Evolutionary conservation across 2,797 vertebrate species (phyloP).

Genomic region (Eospalax fontanierii): DNA sequence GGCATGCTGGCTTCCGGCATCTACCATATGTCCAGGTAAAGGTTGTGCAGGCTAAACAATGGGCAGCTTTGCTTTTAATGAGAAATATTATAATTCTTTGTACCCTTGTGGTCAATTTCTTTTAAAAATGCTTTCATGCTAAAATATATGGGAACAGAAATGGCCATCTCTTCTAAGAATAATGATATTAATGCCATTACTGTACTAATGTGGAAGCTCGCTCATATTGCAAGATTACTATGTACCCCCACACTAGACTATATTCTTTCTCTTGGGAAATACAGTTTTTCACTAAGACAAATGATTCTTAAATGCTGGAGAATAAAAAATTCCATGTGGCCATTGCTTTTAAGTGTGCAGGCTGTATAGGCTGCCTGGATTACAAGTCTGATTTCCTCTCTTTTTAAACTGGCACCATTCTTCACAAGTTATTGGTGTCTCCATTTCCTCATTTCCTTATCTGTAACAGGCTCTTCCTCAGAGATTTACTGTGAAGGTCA

Average conservation of each 20-base stretch:
- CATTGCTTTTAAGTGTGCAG: neutral
- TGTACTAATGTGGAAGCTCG: neutral
- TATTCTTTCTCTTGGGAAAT: neutral
- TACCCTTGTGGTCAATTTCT: neutral
- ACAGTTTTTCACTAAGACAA: neutral
- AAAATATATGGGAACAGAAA: neutral
- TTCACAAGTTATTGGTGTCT: neutral
- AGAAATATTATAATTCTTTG: too few species aligned
- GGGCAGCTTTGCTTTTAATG: neutral
- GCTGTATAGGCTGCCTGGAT: neutral
- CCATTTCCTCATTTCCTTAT: neutral
- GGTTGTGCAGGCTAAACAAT: neutral
- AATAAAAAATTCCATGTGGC: neutral
- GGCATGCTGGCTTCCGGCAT: neutral
- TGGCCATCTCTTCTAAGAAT: neutral
- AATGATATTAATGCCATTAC: neutral
- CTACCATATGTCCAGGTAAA: conserved; percentile 49
- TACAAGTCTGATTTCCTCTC: neutral
- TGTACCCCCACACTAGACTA: neutral
- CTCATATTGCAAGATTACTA: neutral
- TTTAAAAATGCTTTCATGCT: neutral
- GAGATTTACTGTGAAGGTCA: neutral
- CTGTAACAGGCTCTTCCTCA: too few species aligned
- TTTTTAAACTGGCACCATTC: neutral
- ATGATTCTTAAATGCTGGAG: neutral